These are phyloP conservation scores for Ptychadena robeensis DNA, from an alignment of 2,797 vertebrate species.

Conservation along the genomic window DNA sequence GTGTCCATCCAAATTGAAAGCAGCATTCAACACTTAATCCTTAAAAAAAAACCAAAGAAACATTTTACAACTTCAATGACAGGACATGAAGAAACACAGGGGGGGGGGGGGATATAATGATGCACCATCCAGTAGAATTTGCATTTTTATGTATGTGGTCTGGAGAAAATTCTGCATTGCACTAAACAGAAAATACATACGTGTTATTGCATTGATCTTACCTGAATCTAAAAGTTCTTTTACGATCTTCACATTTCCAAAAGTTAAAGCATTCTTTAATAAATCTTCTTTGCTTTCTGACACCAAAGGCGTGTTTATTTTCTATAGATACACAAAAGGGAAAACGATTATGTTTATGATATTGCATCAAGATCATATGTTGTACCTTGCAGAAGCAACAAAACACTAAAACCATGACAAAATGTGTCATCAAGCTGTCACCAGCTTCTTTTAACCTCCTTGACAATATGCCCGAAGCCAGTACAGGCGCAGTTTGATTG, in stretches of 20 bases:
- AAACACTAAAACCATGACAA: no score
- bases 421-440: no score
- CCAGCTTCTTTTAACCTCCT: no score
- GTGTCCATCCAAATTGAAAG: slow-evolving; percentile 88
- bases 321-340: slow-evolving; percentile 63
- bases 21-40: slow-evolving; percentile 85
- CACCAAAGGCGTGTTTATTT: slow-evolving; percentile 63
- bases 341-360: not conserved
- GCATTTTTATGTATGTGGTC: no score
- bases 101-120: no score
- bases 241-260: slow-evolving; percentile 76
- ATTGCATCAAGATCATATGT: not conserved
- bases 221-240: slow-evolving; percentile 85
- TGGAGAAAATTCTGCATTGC: no score
- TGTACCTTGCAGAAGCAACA: no score
- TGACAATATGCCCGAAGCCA: no score
- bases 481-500: no score
- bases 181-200: not conserved
- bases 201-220: slow-evolving; percentile 64
- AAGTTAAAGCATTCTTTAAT: slow-evolving; percentile 83
- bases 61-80: no score
- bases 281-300: slow-evolving; percentile 69
- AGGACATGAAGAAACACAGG: no score
- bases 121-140: no score
- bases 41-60: slow-evolving; percentile 65